Conservation (phyloP, 1,140 invertebrate genomes). For the Metopolophium dirhodum region DNA sequence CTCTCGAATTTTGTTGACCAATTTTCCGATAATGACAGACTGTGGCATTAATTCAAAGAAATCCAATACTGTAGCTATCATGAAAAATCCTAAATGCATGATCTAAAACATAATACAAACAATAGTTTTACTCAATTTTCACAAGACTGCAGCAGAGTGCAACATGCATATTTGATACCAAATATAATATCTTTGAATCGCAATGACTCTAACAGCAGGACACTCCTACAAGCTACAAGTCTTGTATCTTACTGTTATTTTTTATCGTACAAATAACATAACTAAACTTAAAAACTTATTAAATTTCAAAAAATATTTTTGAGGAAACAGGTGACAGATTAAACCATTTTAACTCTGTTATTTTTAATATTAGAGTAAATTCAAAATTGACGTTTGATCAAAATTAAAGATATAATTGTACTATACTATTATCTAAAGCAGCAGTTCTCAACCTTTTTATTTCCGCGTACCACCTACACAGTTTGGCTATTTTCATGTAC, state of each 20-base stretch:
- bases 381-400: too few relatives aligned
- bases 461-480: too few relatives aligned
- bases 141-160: not conserved
- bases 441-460: too few relatives aligned
- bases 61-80: not conserved
- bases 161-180: too few relatives aligned
- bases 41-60: slow-evolving; percentile 1
- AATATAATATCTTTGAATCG: not conserved
- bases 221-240: not conserved
- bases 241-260: not conserved
- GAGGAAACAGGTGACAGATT: too few relatives aligned
- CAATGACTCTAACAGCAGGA: not conserved
- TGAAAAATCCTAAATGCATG: slow-evolving; percentile 26
- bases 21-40: not conserved
- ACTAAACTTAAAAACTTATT: not conserved
- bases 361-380: too few relatives aligned
- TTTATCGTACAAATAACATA: not conserved
- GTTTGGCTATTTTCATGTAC: too few relatives aligned
- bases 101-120: slow-evolving; percentile 35
- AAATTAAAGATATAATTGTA: too few relatives aligned
- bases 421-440: too few relatives aligned
- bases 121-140: not conserved
- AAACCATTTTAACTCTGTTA: too few relatives aligned
- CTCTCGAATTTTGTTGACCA: slow-evolving; percentile 2
- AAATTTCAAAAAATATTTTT: too few relatives aligned